phyloP scores from a whole-genome alignment of 2,888 invertebrate species.

The Latrodectus elegans region DNA sequence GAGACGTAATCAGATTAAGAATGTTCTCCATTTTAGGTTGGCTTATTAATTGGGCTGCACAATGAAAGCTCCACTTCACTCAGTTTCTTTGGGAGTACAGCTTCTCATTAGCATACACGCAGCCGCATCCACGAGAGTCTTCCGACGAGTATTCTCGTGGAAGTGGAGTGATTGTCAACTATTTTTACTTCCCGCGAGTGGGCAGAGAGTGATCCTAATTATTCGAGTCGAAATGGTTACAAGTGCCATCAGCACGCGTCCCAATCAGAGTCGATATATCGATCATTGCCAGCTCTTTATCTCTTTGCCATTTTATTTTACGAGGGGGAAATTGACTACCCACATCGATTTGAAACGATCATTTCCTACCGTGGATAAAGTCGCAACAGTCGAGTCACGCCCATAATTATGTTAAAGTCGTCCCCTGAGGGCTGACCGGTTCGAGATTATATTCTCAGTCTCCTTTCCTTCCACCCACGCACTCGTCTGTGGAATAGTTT shows the following conservation, averaged over 20 bases:
- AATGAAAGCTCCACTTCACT: too few relatives aligned
- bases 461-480: not conserved
- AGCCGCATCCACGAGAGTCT: too few relatives aligned
- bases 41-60: too few relatives aligned
- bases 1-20: too few relatives aligned
- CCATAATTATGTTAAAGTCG: conserved; percentile 31
- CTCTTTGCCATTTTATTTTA: conserved; percentile 28
- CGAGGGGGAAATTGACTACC: conserved; percentile 12
- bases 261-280: conserved; percentile 28
- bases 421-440: conserved; percentile 18
- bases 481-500: conserved; percentile 2
- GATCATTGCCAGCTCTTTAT: not conserved
- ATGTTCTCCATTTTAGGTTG: too few relatives aligned
- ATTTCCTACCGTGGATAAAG: conserved; percentile 13
- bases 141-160: too few relatives aligned
- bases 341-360: conserved; percentile 27
- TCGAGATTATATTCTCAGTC: conserved; percentile 4
- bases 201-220: not conserved
- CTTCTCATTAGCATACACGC: too few relatives aligned
- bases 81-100: too few relatives aligned
- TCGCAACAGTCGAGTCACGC: conserved; percentile 21
- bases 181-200: not conserved
- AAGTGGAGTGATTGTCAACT: too few relatives aligned
- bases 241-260: not conserved
- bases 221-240: conserved; percentile 2